These are phyloP conservation scores for Tryphoninae sp. DNA, from an alignment of 2,888 invertebrate species.

Conservation along the genomic window DNA sequence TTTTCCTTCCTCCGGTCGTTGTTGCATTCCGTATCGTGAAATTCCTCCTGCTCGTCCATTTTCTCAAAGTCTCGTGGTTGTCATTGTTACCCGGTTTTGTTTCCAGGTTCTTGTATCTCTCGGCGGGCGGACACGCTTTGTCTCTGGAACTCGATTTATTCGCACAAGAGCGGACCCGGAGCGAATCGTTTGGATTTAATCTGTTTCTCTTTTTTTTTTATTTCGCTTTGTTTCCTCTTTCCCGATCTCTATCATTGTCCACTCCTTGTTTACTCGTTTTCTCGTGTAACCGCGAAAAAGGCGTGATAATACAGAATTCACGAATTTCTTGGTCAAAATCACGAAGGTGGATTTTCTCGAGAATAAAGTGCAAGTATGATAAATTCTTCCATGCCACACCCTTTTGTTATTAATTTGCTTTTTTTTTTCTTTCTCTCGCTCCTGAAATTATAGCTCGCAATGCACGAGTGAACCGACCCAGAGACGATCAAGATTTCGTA, in stretches of 20 bases:
- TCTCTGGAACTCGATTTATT: conserved; percentile 48
- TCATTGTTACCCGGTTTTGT: background rate
- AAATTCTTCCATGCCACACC: background rate
- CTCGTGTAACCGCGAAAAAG: conserved; percentile 7
- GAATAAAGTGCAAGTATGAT: conserved; percentile 4
- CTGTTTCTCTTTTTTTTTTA: background rate
- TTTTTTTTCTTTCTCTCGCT: too few relatives aligned
- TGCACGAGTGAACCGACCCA: background rate
- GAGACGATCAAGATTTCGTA: conserved; percentile 36
- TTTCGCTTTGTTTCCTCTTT: background rate
- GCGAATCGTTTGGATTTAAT: conserved; percentile 30
- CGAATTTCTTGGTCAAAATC: conserved; percentile 1
- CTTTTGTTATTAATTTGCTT: too few relatives aligned
- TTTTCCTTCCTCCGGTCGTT: background rate
- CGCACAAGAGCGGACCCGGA: conserved; percentile 3
- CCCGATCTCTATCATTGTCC: background rate
- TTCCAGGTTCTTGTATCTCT: conserved; percentile 7
- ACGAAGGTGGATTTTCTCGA: conserved; percentile 14
- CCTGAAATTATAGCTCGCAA: background rate
- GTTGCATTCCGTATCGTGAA: conserved; percentile 1
- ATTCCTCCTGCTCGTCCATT: conserved; percentile 15
- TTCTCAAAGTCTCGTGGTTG: background rate
- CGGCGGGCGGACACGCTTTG: conserved; percentile 28
- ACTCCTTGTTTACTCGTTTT: conserved; percentile 37
- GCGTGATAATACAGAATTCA: conserved; percentile 11